Percentiles rank a stretch among this genome's conserved stretches.
Evolutionary conservation across 2,113 vertebrate genomes (phyloP).

Genomic region (Canis aureus): DNA sequence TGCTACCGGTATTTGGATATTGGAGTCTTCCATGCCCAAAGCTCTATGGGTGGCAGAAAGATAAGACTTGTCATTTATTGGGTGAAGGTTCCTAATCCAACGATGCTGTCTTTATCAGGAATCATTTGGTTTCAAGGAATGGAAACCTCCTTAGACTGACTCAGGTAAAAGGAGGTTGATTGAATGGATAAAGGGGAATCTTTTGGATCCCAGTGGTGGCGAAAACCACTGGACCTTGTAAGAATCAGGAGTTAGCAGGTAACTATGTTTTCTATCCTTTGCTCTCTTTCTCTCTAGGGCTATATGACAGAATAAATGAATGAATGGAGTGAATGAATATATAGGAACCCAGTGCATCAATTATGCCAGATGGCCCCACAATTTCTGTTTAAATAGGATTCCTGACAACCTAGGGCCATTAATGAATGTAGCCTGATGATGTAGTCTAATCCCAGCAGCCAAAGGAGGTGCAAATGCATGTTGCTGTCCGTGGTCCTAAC

Average conservation of each 20-base stretch:
- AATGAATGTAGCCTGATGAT: not conserved
- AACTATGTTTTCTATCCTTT: not conserved
- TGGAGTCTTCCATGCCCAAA: not conserved
- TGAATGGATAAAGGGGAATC: not conserved
- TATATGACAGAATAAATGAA: not conserved
- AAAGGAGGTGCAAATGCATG: accelerated
- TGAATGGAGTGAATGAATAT: not conserved
- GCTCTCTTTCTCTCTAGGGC: not conserved
- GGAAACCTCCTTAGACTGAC: not conserved
- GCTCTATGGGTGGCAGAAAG: not conserved
- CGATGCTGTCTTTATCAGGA: not conserved
- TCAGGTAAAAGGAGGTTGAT: not conserved
- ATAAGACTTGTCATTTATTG: not conserved
- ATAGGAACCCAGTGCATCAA: not conserved
- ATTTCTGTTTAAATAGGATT: not conserved
- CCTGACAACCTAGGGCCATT: not conserved
- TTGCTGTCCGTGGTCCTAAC: not conserved
- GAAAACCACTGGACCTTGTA: not conserved
- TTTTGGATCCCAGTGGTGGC: not conserved
- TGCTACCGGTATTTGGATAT: not conserved
- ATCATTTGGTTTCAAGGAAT: not conserved
- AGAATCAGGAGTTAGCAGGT: not conserved
- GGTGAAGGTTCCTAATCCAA: not conserved
- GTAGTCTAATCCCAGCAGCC: not conserved
- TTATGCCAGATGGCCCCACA: not conserved